These are phyloP conservation scores for Syncerus caffer DNA, from an alignment of 2,797 vertebrate species.

Conservation along the genomic window DNA sequence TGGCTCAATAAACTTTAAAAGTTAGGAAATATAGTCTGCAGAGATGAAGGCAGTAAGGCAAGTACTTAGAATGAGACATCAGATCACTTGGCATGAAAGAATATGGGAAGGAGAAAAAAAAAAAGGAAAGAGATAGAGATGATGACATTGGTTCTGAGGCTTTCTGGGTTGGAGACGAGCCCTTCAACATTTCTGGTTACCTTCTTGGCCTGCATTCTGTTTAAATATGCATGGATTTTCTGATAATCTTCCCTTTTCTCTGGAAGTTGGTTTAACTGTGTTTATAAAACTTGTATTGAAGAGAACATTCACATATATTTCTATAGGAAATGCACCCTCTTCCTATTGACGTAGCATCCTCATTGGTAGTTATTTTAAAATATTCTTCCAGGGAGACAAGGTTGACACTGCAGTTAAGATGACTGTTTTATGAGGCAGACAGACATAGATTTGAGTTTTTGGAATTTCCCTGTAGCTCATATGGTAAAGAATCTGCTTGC, in stretches of 20 bases:
- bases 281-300: not conserved
- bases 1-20: not conserved
- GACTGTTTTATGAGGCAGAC: not conserved
- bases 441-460: not conserved
- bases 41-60: not conserved
- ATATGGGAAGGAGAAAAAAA: not conserved
- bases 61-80: not conserved
- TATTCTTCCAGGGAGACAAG: not conserved
- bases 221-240: not conserved
- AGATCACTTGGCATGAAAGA: not conserved
- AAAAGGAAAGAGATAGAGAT: not conserved
- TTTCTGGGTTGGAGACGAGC: not conserved
- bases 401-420: not conserved
- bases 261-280: not conserved
- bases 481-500: not conserved
- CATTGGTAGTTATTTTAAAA: not conserved
- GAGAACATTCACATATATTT: not conserved
- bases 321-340: not conserved
- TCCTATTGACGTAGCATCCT: not conserved
- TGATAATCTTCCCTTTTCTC: not conserved
- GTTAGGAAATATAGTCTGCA: not conserved
- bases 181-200: not conserved
- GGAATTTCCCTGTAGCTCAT: not conserved
- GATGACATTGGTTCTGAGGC: not conserved
- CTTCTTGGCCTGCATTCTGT: no score